A percentile compares a stretch with the other conserved stretches of the same genome.
Evolutionary conservation across 2,113 vertebrate species (phyloP).

Genomic region (Bombycilla garrulus): DNA sequence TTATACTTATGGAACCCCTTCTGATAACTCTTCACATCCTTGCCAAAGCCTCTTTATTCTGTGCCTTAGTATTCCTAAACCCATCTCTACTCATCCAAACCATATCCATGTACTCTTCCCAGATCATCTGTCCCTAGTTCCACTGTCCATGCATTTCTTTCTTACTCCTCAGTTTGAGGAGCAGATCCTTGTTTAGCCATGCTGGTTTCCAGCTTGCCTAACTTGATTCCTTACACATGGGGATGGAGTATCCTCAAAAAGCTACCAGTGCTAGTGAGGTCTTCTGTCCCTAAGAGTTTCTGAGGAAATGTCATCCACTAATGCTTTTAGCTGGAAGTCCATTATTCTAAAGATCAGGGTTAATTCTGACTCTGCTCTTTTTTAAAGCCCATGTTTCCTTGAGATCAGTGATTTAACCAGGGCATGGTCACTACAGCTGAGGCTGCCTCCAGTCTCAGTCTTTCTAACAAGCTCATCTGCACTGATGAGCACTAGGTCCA

Average conservation of each 20-base stretch:
- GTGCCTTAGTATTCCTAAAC: neutral
- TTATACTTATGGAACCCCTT: neutral
- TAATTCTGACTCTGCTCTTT: neutral
- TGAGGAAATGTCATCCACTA: neutral
- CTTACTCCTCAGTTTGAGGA: neutral
- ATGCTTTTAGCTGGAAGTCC: neutral
- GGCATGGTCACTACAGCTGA: neutral
- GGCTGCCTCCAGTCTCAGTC: neutral
- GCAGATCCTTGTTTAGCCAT: neutral
- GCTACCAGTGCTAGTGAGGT: neutral
- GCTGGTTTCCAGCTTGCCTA: neutral
- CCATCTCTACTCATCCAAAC: neutral
- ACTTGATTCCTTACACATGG: neutral
- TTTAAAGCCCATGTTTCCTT: neutral
- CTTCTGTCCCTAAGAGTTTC: neutral
- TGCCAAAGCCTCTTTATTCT: neutral
- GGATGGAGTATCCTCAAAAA: neutral
- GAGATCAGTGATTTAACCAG: neutral
- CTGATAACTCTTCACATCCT: rapidly evolving
- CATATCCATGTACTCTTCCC: neutral
- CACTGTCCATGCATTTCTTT: neutral
- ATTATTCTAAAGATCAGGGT: neutral
- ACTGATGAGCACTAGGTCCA: neutral
- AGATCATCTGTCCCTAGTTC: neutral
- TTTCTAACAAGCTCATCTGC: neutral